Base-by-base conservation (phyloP, 2,797 vertebrate genomes). In the Labeo calbasu region DNA sequence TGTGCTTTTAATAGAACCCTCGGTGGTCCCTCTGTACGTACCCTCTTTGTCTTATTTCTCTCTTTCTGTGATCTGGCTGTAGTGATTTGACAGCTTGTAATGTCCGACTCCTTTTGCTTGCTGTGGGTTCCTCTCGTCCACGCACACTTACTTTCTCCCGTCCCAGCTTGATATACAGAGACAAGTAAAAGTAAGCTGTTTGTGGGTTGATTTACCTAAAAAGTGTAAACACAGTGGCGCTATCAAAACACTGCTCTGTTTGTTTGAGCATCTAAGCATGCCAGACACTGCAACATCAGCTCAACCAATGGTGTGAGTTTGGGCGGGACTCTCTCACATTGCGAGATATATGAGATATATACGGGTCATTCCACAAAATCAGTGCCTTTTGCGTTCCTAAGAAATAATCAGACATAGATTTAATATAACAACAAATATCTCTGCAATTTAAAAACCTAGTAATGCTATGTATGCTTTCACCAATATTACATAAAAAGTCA, bases 1-100 rank as follows among this genome's bases (percentile, higher is more conserved):
- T 93, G 87, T 92, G 92, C 91, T 93, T 93, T 88, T 85, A 90
- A 93, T 92, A 86, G 70, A 88, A 84, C 87, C 86, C 83, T 87
- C 83, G 88, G 88, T 92, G 90, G 88, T 93, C 90, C 83, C 63
- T 86, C 13, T 87, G 69, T 85, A 65, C 46, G n/a, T 66, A 77
- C 68, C 72, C 76, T 81, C 43, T 77, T 68, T 32, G 48, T 80
- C 79, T 63, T 84, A 69, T 75, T 80, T 76, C 14, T 68, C 48
- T 65, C 55, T 80, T 69, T 82, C 53, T 66, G 55, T 82, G 53
- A 77, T 84, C 53, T 73, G 78, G 46, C 59, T 68, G 48, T 48
- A 59, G 57, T 68, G 77, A 79, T 69, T 48, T 84, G 63, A 86
- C 81, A 83, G 70, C 50, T 69, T 80, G 70, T 79, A 63, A 80